A percentile compares a stretch with the other conserved stretches of the same genome.
Evolutionary conservation across 1,140 invertebrate species (phyloP).

Genomic region (Drosophila athabasca): DNA sequence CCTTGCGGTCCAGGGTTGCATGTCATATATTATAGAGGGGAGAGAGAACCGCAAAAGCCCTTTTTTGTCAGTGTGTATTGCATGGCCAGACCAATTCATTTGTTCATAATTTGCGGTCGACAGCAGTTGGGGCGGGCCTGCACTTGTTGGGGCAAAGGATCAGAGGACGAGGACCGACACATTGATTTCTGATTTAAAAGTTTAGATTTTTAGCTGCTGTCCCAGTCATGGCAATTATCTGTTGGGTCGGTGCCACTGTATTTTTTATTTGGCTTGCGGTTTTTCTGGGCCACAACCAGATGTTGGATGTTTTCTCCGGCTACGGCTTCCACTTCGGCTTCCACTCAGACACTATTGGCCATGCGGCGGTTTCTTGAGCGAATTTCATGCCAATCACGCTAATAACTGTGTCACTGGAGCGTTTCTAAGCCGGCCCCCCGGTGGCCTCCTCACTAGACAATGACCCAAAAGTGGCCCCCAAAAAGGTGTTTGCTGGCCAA

Average conservation of each 20-base stretch:
- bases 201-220: slow-evolving; percentile 45
- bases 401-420: slow-evolving; percentile 77
- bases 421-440: slow-evolving; percentile 56
- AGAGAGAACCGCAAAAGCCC: slow-evolving; percentile 58
- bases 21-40: slow-evolving; percentile 16
- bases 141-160: slow-evolving; percentile 67
- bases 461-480: slow-evolving; percentile 58
- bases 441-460: slow-evolving; percentile 43
- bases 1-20: slow-evolving; percentile 42
- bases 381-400: slow-evolving; percentile 75
- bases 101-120: slow-evolving; percentile 73
- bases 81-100: slow-evolving; percentile 72
- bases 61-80: slow-evolving; percentile 30
- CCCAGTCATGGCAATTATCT: slow-evolving; percentile 60
- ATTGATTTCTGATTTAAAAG: slow-evolving; percentile 59
- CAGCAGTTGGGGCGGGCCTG: slow-evolving; percentile 23
- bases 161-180: slow-evolving; percentile 51
- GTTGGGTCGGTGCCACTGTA: slow-evolving; percentile 60
- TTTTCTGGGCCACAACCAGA: slow-evolving; percentile 44
- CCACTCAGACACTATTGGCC: slow-evolving; percentile 6
- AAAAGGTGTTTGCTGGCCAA: slow-evolving; percentile 69
- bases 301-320: slow-evolving; percentile 29
- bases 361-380: slow-evolving; percentile 35
- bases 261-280: slow-evolving; percentile 53
- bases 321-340: too few relatives aligned